Percentiles rank a stretch among this genome's conserved stretches.
These are phyloP conservation scores for Monopterus albus DNA, from an alignment of 2,113 vertebrate species.

Conservation along the genomic window DNA sequence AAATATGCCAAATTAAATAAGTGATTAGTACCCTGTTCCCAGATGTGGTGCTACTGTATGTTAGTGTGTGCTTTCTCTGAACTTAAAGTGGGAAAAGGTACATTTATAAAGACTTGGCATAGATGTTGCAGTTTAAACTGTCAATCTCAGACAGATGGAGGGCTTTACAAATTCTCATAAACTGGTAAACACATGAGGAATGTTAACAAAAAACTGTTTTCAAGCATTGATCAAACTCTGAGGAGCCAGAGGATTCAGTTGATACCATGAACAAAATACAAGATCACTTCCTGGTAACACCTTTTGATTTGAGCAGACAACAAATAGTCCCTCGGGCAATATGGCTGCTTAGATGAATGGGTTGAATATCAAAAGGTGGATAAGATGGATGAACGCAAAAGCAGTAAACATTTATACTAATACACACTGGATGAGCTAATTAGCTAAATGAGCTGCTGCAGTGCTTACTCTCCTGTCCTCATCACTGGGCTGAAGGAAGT, in stretches of 20 bases:
- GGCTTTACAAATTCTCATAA: background rate
- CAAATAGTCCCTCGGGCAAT: background rate
- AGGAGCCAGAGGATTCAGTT: background rate
- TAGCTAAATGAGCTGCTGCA: too few species aligned
- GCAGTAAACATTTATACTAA: background rate
- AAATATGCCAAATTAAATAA: too few species aligned
- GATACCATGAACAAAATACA: background rate
- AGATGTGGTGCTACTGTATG: background rate
- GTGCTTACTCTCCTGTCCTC: conserved; percentile 73
- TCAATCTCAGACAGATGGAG: background rate
- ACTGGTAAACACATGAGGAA: background rate
- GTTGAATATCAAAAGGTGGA: background rate
- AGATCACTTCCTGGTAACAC: background rate
- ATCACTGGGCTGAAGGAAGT: conserved; percentile 79
- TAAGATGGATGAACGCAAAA: background rate
- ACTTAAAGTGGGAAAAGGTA: background rate
- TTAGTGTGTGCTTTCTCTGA: background rate
- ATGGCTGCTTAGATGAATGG: background rate
- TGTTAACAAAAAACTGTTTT: background rate
- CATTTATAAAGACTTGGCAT: background rate
- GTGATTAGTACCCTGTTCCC: background rate
- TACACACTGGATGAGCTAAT: too few species aligned
- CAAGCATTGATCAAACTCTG: background rate
- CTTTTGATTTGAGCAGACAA: background rate
- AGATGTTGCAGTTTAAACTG: background rate